Evolutionary conservation across 1,140 invertebrate genomes (phyloP), one percentile per base, ranked within the genome.

Genomic region (Papilio polytes): DNA sequence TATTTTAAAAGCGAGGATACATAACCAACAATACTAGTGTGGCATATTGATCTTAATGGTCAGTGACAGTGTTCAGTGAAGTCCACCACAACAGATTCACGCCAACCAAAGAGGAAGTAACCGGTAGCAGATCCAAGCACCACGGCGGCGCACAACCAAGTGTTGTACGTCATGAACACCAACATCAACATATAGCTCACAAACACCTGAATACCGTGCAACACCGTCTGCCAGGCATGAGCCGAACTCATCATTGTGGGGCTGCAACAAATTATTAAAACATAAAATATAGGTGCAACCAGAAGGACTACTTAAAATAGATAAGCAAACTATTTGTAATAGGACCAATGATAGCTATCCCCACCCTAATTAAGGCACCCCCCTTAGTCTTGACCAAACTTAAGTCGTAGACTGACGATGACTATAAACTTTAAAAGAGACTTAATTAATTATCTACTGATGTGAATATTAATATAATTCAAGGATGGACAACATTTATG

Each of bases 121-220:
- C 99, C 98, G 13, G 97, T 96, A 3, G 97, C 98, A 12, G 98
- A 98, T 22, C 99, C 99, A 10, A 99, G 87, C 0, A 99, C 97
- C 1, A 99, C 97, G 2, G 98, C 98, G 41, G 98, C 88, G 91
- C 98, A 99, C 31, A 99, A 95, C 98, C 98, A 99, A 12, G 97
- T 97, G 89, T 99, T 99, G 96, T 99, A 99, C 0, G 98, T 99
- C 99, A 99, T 99, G 93, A 99, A 99, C 81, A 99, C 98, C 91
- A 99, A 95, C 99, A 99, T 99, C 53, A 99, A 96, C 92, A 99
- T 97, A 92, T 99, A 99, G 63, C 98, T 98, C 41, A 99, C 95
- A 20, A 94, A 82, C 20, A 94, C 93, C 95, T 99, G 99, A 4
- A 99, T 84, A 70, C 98, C 97, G 89, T 99, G 98, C 9, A 99